Evolutionary conservation across 2,113 vertebrate species (phyloP), one percentile per base, ranked within the genome.

Genomic region (Chloropsis cyanopogon): DNA sequence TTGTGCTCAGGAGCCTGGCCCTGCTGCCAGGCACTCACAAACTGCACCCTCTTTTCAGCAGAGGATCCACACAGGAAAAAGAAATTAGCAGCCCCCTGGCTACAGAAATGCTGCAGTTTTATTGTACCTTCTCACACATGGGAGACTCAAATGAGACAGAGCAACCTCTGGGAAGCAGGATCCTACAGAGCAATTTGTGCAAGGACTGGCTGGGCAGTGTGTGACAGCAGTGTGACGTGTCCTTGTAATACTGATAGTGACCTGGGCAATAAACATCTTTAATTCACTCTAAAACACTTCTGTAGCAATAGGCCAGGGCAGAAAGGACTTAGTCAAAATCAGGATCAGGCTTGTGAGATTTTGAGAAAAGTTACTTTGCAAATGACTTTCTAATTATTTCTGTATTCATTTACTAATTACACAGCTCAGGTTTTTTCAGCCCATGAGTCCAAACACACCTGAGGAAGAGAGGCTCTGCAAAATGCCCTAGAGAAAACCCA

Each of bases 71-170:
- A 3, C 4, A 33, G 54, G 31, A 42, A 50, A 63, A 61, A 29
- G 4, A 46, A 65, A 42, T 31, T 3, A 8, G 31, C 25, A 54
- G 22, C 4, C 1, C 19, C 29, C 16, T 18, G 31, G 63, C 47
- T 76, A 12, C 37, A 53, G 82, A 65, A 76, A 20, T 17, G 31
- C 19, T 71, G 5, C 13, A 3, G 57, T 71, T 0, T 0, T 54
- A 25, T 68, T 90, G 41, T 7, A 19, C 35, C 25, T 64, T 66
- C 49, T 72, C 0, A 0, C 8, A 3, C 0, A 0, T 6, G 16
- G 49, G 44, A 68, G 33, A 7, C 22, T 56, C 2, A 0, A 22
- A 50, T 33, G 11, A 50, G 42, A 46, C 10, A 6, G 56, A 80
- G 59, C n/a, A 90, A n/a, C 37, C 25, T 31, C 50, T 0, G n/a